Percentiles rank a stretch among this genome's conserved stretches.
phyloP scores from a whole-genome alignment of 2,797 vertebrate species.

The Coracias cyanogaster region DNA sequence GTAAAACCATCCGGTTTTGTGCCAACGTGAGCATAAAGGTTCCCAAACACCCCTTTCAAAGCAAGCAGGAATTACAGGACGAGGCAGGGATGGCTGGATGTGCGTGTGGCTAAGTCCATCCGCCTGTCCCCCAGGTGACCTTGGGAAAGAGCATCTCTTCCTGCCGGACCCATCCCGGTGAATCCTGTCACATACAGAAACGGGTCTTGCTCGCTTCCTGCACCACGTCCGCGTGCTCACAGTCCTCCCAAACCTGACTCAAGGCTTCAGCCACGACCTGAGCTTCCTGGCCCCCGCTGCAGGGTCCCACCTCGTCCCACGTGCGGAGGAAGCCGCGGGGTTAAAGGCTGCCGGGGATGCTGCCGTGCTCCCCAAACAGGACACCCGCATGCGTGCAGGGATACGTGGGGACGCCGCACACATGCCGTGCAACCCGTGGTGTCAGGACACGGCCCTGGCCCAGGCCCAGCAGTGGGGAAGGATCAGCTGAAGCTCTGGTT shows the following conservation, averaged over 20 bases:
- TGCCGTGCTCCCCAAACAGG: neutral
- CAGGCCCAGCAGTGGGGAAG: neutral
- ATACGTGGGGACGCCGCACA: neutral
- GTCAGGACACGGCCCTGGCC: slow-evolving; percentile 41
- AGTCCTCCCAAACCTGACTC: neutral
- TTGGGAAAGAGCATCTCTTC: slow-evolving; percentile 29
- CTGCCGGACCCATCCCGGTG: neutral
- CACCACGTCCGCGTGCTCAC: neutral
- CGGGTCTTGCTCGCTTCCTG: neutral
- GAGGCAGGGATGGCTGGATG: slow-evolving; percentile 1
- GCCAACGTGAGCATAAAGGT: neutral
- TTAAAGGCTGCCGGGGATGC: neutral
- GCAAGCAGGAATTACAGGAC: neutral
- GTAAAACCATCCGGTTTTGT: neutral
- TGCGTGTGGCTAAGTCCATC: neutral
- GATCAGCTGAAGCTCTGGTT: neutral
- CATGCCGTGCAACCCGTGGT: neutral
- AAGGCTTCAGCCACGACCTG: neutral
- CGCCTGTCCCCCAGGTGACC: slow-evolving; percentile 8
- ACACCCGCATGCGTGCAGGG: neutral
- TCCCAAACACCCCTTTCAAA: neutral
- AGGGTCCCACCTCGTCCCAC: neutral
- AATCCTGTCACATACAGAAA: neutral
- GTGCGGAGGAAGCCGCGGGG: neutral
- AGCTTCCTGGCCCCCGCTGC: neutral